Percentiles rank a stretch among this genome's conserved stretches.
Conservation (phyloP, 2,888 invertebrate species). For the Lepetodrilus schrolli region DNA sequence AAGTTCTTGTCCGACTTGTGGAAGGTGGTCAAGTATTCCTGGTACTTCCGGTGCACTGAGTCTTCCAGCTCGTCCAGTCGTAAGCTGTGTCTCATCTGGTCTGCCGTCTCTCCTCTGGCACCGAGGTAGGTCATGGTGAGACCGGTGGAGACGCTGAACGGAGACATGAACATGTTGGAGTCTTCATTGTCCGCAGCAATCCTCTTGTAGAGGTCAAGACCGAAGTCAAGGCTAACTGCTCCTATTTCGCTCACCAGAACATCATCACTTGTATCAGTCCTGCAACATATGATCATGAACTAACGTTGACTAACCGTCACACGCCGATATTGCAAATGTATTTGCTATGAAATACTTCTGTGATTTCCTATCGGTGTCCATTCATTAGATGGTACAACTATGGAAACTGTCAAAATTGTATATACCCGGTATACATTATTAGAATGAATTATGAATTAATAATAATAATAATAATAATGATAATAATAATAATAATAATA, state of each 20-base stretch:
- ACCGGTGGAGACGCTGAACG: conserved; percentile 75
- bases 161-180: conserved; percentile 72
- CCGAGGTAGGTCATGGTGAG: conserved; percentile 75
- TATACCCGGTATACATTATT: too few relatives aligned
- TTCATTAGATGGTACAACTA: too few relatives aligned
- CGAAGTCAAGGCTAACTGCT: conserved; percentile 34
- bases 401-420: too few relatives aligned
- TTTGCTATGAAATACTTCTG: too few relatives aligned
- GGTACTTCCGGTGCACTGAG: conserved; percentile 41
- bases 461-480: too few relatives aligned
- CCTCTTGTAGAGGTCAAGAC: conserved; percentile 35
- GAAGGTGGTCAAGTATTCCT: conserved; percentile 44
- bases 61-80: conserved; percentile 40
- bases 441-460: too few relatives aligned
- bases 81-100: conserved; percentile 62
- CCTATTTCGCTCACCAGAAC: background rate
- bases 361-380: too few relatives aligned
- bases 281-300: too few relatives aligned
- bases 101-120: conserved; percentile 71
- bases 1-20: conserved; percentile 27
- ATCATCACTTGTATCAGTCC: background rate
- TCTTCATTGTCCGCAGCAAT: background rate
- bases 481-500: too few relatives aligned
- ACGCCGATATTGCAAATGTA: too few relatives aligned
- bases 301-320: too few relatives aligned